Base-by-base conservation (phyloP, 2,888 invertebrate genomes). In the Melangyna quadrimaculata region DNA sequence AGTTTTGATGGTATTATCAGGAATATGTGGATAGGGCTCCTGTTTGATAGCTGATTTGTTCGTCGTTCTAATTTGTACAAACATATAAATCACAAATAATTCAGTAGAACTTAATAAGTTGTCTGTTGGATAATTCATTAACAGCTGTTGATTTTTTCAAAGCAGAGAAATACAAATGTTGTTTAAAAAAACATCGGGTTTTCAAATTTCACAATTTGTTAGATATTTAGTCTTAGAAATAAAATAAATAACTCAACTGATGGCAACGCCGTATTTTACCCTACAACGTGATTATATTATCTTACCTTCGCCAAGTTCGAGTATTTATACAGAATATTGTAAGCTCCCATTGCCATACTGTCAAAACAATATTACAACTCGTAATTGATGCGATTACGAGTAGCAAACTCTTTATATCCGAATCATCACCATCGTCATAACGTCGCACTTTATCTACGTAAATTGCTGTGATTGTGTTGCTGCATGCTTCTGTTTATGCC, bases 321-420 rank as follows among this genome's bases (percentile, higher is more conserved):
- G 8, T 32, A 48, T 17, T 2, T 10, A n/a, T 37, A 51, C n/a
- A 27, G 14, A 51, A 22, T 19, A 45, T 65, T 17, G 14, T 45
- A 19, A 43, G 51, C 40, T 57, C 29, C 35, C 71, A 71, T 71
- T 71, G 67, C 67, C 65, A n/a, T n/a, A 55, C 65, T 65, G 78
- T 72, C 78, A 71, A 78, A 78, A 78, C 78, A 78, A 78, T 65
- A 65, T 32, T 35, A 35, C n/a, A n/a, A n/a, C 63, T 61, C 71
- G 71, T 61, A 59, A 77, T 70, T 35, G 51, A 37, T 29, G 40
- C 51, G 57, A 57, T 48, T 63, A 61, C 61, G 22, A 51, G 35
- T 48, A 19, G 19, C 32, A 19, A n/a, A 37, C 35, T 24, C 10
- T 24, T 63, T 43, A 35, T 27, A 43, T 24, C 51, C 51, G 9